Evolutionary conservation across 2,888 invertebrate genomes (phyloP).

Genomic region (Dendrolimus pini): DNA sequence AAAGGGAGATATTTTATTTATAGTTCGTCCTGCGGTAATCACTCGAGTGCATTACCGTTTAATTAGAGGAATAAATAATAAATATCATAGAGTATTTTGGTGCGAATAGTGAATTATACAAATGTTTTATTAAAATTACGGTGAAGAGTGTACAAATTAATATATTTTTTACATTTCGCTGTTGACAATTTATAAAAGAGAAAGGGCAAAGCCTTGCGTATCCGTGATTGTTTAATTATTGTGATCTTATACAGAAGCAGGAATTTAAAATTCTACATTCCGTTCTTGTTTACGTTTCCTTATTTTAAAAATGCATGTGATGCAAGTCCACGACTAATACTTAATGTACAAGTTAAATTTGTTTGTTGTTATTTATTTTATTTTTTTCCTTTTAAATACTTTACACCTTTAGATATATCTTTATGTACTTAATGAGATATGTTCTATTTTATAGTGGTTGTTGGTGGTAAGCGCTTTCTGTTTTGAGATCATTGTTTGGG

Average conservation of each 20-base stretch:
- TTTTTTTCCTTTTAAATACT: slow-evolving; percentile 29
- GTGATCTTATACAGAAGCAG: slow-evolving; percentile 65
- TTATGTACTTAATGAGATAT: slow-evolving; percentile 42
- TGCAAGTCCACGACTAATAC: slow-evolving; percentile 74
- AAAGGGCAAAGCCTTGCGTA: slow-evolving; percentile 65
- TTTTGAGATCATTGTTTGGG: slow-evolving; percentile 23
- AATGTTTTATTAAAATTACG: slow-evolving; percentile 60
- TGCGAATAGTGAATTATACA: slow-evolving; percentile 73
- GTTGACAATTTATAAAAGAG: slow-evolving; percentile 65
- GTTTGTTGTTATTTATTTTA: slow-evolving; percentile 42
- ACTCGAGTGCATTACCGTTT: slow-evolving; percentile 54
- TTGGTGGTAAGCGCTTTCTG: slow-evolving; percentile 35
- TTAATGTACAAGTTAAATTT: slow-evolving; percentile 53
- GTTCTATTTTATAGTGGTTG: slow-evolving; percentile 17
- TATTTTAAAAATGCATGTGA: slow-evolving; percentile 56
- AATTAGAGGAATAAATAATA: slow-evolving; percentile 35
- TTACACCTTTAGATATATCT: slow-evolving; percentile 27
- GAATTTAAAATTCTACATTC: slow-evolving; percentile 75
- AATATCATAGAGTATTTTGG: slow-evolving; percentile 68
- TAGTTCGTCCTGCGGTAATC: slow-evolving; percentile 57
- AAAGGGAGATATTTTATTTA: slow-evolving; percentile 41
- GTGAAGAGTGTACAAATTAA: slow-evolving; percentile 73
- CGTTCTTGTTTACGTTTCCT: slow-evolving; percentile 58
- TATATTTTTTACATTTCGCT: slow-evolving; percentile 74
- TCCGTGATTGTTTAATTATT: slow-evolving; percentile 69